Evolutionary conservation across 2,797 vertebrate species (phyloP).

Genomic region (Etheostoma perlongum): DNA sequence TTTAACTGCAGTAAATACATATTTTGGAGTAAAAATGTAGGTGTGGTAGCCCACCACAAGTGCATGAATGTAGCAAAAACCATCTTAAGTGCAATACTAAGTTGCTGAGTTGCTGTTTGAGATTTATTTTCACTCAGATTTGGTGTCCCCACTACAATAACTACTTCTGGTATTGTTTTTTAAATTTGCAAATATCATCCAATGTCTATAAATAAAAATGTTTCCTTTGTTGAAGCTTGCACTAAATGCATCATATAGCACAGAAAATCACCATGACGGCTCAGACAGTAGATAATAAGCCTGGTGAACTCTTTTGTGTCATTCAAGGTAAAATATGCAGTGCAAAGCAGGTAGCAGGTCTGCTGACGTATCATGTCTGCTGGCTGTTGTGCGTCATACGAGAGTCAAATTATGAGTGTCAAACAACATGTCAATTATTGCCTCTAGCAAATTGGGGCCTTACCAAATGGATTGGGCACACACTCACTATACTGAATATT

Average conservation of each 20-base stretch:
- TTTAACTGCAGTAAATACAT: background rate
- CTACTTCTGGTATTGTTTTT: background rate
- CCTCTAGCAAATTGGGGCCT: constrained; percentile 49
- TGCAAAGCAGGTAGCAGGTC: constrained; percentile 42
- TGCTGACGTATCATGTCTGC: constrained; percentile 55
- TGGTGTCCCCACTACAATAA: background rate
- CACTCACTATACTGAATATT: constrained; percentile 19
- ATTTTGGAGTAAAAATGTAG: background rate
- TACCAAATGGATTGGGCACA: constrained; percentile 17
- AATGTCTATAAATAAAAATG: background rate
- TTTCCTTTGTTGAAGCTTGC: background rate
- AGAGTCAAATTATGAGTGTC: constrained; percentile 61
- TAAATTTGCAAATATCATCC: background rate
- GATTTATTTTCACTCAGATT: background rate
- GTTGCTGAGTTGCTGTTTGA: background rate
- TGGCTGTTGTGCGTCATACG: constrained; percentile 48
- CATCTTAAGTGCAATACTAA: background rate
- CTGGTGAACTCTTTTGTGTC: constrained; percentile 25
- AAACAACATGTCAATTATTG: constrained; percentile 61
- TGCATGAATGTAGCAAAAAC: background rate
- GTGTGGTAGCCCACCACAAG: background rate
- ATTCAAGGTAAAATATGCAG: constrained; percentile 44
- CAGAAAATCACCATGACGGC: background rate
- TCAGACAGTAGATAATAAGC: constrained; percentile 28
- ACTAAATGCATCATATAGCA: background rate